Conservation (phyloP, 1,140 invertebrate species). For the Papilio glaucus region DNA sequence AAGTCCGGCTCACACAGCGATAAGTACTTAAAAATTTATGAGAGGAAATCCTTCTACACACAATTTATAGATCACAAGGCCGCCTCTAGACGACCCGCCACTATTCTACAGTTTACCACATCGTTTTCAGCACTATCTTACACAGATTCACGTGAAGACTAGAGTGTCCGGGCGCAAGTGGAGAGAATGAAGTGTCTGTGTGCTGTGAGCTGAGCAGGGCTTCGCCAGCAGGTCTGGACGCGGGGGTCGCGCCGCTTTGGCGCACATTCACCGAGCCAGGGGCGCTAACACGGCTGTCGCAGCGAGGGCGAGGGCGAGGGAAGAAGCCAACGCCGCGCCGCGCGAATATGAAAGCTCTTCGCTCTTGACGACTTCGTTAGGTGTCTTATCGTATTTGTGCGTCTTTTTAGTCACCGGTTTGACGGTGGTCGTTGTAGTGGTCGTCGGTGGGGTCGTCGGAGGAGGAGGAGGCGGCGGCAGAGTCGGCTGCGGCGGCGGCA, state of each 20-base stretch:
- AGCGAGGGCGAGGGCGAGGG: slow-evolving; percentile 71
- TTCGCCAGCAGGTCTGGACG: slow-evolving; percentile 72
- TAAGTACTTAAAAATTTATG: slow-evolving; percentile 59
- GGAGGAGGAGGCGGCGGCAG: slow-evolving; percentile 83
- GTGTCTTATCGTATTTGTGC: slow-evolving; percentile 92
- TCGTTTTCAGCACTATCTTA: slow-evolving; percentile 43
- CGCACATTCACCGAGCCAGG: slow-evolving; percentile 81
- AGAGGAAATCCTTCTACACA: slow-evolving; percentile 53
- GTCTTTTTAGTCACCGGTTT: slow-evolving; percentile 85
- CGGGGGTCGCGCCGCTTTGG: slow-evolving; percentile 65
- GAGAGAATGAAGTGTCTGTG: slow-evolving; percentile 71
- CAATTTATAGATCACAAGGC: slow-evolving; percentile 25
- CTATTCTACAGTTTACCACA: slow-evolving; percentile 51
- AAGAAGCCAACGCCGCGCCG: slow-evolving; percentile 71
- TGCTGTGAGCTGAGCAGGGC: slow-evolving; percentile 67
- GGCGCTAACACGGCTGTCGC: slow-evolving; percentile 72
- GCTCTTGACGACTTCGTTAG: slow-evolving; percentile 96
- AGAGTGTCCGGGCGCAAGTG: slow-evolving; percentile 75
- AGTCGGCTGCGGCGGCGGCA: slow-evolving; percentile 78
- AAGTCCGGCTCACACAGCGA: slow-evolving; percentile 43
- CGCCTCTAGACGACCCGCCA: slow-evolving; percentile 36
- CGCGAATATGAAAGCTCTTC: slow-evolving; percentile 91
- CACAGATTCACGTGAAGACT: slow-evolving; percentile 74
- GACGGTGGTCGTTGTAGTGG: slow-evolving; percentile 70
- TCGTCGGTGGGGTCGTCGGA: slow-evolving; percentile 76